These are phyloP conservation scores for Umimayanthus kanabou DNA, from an alignment of 92 coral and sea anemone species.

Conservation along the genomic window DNA sequence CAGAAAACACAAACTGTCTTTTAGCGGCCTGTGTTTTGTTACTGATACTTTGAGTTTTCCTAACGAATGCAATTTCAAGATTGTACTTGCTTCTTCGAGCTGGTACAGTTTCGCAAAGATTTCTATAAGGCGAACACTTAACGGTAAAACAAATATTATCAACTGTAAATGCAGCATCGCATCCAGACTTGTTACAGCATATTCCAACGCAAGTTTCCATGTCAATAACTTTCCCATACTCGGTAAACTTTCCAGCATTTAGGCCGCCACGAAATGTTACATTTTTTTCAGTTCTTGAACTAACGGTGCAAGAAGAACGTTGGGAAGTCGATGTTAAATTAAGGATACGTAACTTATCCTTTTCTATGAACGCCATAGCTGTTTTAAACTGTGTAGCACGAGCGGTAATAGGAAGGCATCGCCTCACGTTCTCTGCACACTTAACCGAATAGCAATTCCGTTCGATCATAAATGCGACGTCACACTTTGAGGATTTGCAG, in stretches of 20 bases:
- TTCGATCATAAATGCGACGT: constrained; percentile 75
- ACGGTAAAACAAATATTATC: constrained; percentile 77
- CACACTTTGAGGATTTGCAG: constrained; percentile 64
- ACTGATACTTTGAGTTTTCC: constrained; percentile 2
- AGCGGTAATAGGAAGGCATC: constrained; percentile 56
- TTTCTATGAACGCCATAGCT: constrained; percentile 60
- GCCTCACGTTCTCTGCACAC: constrained; percentile 60
- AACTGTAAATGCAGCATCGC: constrained; percentile 80
- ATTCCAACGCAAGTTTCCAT: constrained; percentile 58
- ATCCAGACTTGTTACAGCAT: constrained; percentile 68
- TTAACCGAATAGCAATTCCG: constrained; percentile 73
- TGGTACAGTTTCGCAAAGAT: constrained; percentile 82
- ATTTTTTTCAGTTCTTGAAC: constrained; percentile 19
- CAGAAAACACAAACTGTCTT: constrained; percentile 15
- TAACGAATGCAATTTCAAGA: constrained; percentile 34
- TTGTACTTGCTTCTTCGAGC: constrained; percentile 72
- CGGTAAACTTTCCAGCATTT: constrained; percentile 83
- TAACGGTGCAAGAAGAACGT: constrained; percentile 4
- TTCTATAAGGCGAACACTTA: constrained; percentile 61
- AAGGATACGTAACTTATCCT: constrained; percentile 34
- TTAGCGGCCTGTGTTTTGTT: constrained; percentile 18
- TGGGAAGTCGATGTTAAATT: constrained; percentile 12
- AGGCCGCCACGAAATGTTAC: constrained; percentile 85
- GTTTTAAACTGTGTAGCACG: constrained; percentile 47
- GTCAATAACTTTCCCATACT: constrained; percentile 53